These are phyloP conservation scores for Pollenia labialis DNA, from an alignment of 2,888 invertebrate genomes.

Conservation along the genomic window DNA sequence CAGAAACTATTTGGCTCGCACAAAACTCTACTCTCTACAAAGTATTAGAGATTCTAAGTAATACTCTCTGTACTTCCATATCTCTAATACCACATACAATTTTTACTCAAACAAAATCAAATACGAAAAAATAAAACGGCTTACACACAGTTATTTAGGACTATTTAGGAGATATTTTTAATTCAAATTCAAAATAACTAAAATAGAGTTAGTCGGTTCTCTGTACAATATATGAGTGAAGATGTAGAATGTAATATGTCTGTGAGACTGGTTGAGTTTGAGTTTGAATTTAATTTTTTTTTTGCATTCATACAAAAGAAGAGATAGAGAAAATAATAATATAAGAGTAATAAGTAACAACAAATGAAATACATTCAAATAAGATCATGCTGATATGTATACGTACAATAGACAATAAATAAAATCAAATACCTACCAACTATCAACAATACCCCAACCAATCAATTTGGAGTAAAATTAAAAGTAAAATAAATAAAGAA, in stretches of 20 bases:
- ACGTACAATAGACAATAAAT: slow-evolving; percentile 26
- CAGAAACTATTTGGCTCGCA: slow-evolving; percentile 20
- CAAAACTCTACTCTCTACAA: slow-evolving; percentile 48
- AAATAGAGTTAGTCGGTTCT: slow-evolving; percentile 1
- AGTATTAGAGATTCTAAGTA: slow-evolving; percentile 11
- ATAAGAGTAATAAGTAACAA: slow-evolving; percentile 37
- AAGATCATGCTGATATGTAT: slow-evolving; percentile 46
- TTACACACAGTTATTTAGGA: background rate
- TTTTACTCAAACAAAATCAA: slow-evolving; percentile 39
- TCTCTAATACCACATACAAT: slow-evolving; percentile 6
- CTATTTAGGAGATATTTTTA: slow-evolving; percentile 12
- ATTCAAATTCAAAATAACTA: slow-evolving; percentile 14
- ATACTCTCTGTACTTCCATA: slow-evolving; percentile 5
- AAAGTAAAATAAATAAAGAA: slow-evolving; percentile 49
- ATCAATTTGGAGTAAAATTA: slow-evolving; percentile 68
- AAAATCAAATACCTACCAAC: slow-evolving; percentile 55
- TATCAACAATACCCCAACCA: slow-evolving; percentile 51
- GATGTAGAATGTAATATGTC: background rate
- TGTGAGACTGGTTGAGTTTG: background rate
- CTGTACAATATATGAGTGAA: background rate
- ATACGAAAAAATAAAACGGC: slow-evolving; percentile 14
- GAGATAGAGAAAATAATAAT: slow-evolving; percentile 31
- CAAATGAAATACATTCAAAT: slow-evolving; percentile 38
- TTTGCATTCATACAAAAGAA: slow-evolving; percentile 1
- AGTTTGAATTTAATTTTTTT: background rate